Evolutionary conservation across 2,113 vertebrate species (phyloP), one percentile per base, ranked within the genome.

Genomic region (Anoplopoma fimbria): DNA sequence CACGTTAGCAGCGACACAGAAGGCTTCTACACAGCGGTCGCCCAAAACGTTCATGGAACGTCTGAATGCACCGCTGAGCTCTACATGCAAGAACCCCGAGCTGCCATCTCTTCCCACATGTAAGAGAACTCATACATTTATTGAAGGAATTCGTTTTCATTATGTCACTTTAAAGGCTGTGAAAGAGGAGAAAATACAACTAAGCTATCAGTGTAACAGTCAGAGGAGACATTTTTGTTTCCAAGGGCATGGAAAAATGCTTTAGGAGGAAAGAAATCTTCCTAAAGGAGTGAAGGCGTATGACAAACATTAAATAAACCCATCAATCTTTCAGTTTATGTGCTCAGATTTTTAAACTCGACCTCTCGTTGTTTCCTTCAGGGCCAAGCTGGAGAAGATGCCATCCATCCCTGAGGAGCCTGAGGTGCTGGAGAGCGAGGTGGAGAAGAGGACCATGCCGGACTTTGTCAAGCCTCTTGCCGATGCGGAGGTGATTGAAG

Each of bases 341-440:
- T 25, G 31, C 21, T 63, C 21, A 1, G 33, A n/a, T n/a, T 63
- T 27, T 9, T n/a, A 10, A 45, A 38, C 53, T 21, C 21, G 19
- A n/a, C 29, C 45, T 9, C 9, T 80, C 6, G 14, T 17, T 69
- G 31, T 5, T 19, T 40, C 45, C 27, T 42, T 7, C 88, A 99
- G 98, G 91, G 95, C 97, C 1, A 99, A 97, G 90, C 87, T 99
- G 87, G 98, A 99, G 90, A 99, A 99, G 95, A 99, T 99, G 98
- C 98, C 98, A 0, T 99, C 98, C 38, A 99, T 99, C 79, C 97
- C 98, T 0, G 98, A 99, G 90, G 98, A 99, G 81, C 97, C 98
- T 0, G 98, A 99, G 71, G 93, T 96, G 23, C 92, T 91, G 0
- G 98, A 99, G 75, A 92, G 89, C 0, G 97, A 98, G 82, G 55